A percentile compares a stretch with the other conserved stretches of the same genome.
These are phyloP conservation scores for Macrocentrus cingulum DNA, from an alignment of 1,140 invertebrate genomes.

Conservation along the genomic window DNA sequence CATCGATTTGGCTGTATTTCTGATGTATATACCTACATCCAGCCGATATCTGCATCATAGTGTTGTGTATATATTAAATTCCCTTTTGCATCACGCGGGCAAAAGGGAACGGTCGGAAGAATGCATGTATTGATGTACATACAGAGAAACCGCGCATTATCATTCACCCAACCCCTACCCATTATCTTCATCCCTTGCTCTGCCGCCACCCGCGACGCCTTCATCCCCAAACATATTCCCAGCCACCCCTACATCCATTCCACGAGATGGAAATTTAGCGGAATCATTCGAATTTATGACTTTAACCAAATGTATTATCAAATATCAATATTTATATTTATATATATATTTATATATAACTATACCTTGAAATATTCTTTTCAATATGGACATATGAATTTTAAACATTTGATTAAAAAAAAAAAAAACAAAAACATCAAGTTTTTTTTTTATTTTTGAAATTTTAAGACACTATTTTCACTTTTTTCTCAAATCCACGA, in stretches of 20 bases:
- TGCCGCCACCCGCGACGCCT: constrained; percentile 39
- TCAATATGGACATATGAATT: no score
- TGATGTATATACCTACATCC: no score
- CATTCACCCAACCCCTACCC: constrained; percentile 37
- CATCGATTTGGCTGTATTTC: no score
- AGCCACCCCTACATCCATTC: constrained; percentile 26
- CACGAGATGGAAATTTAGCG: constrained; percentile 47
- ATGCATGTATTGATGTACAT: constrained; percentile 12
- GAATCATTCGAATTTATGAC: constrained; percentile 44
- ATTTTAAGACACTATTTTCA: no score
- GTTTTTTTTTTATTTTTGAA: no score
- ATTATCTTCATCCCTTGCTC: constrained; percentile 40
- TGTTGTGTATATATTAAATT: no score
- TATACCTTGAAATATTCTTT: neutral
- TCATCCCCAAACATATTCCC: constrained; percentile 33
- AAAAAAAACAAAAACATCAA: no score
- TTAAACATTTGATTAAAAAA: no score
- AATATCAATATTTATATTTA: neutral
- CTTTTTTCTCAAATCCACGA: no score
- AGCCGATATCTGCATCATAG: no score
- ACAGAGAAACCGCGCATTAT: constrained; percentile 35
- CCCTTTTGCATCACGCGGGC: neutral
- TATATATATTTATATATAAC: constrained; percentile 2
- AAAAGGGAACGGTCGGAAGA: neutral
- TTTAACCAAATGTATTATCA: constrained; percentile 2